Base-by-base conservation (phyloP, 2,888 invertebrate species). In the Rotaria sp. region DNA sequence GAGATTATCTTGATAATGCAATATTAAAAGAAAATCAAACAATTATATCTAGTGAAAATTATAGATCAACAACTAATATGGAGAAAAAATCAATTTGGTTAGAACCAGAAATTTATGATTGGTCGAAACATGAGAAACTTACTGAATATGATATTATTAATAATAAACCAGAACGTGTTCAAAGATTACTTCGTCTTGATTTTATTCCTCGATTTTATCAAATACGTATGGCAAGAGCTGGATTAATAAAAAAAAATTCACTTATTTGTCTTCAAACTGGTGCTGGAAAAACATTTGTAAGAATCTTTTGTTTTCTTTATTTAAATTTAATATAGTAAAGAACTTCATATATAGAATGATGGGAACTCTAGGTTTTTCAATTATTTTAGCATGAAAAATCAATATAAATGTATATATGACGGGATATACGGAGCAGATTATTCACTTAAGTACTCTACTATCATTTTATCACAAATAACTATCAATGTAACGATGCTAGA, bases 191-290 rank as follows among this genome's bases (percentile, higher is more conserved):
- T 26, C 80, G 80, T 0, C 41, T 80, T 13, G 15, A 45, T 11
- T 80, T 80, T 21, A 45, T 13, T 45, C 80, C 80, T 26, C 80
- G 80, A 45, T 13, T 45, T 26, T 80, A 80, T 80, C 80, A 80
- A 45, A 41, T 80, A 26, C 80, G 80, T 45, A 80, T 80, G 80
- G 45, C n/a, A 26, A 26, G 45, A 80, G 11, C 26, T n/a, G 80
- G 80, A 15, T 45, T 80, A n/a, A 26, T 26, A 26, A 15, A 18
- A 80, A 10, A 24, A 45, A 80, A 80, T 45, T 80, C 80, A 24
- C 26, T 80, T 80, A 24, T 80, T n/a, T 80, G 80, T 80, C 45
- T 80, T 13, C 80, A 80, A 80, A 80, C 80, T 45, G 80, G 80
- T 45, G 24, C 80, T 24, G 80, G 80, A 13, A 80, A 80, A 80